Evolutionary conservation across 2,113 vertebrate genomes (phyloP), one percentile per base, ranked within the genome.

Genomic region (Platichthys stellatus): DNA sequence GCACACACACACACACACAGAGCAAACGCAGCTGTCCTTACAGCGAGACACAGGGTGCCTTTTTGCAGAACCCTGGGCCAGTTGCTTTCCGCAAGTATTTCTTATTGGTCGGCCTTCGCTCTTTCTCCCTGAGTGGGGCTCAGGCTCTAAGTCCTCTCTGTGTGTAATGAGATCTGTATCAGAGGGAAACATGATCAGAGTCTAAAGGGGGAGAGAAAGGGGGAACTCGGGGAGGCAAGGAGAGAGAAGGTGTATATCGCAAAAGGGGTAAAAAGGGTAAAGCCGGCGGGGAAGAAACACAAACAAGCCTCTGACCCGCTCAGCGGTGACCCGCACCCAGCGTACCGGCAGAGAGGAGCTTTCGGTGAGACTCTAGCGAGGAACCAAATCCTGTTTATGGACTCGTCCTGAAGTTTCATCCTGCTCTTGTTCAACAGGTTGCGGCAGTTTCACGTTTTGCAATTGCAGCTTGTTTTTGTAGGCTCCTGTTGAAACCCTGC

Each of bases 121-220:
- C 65, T 78, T 58, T 72, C 87, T 87, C 83, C 78, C 63, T 64
- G 85, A 90, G 87, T 86, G 72, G 73, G 81, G 84, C 88, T 92
- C 79, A 80, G 83, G 84, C 89, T 91, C 85, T 87, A 91, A 92
- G 91, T 89, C 88, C 85, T 85, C 87, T 87, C 87, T 87, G 84
- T 85, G 75, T 90, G 93, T 93, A 94, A 94, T 92, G 87, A 94
- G 92, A 94, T 94, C 92, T 89, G 84, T 92, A 93, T 94, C 92
- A 88, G 87, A 86, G 75, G 80, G 93, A 92, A 93, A 93, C 89
- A 77, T 74, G 92, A 93, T 92, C 90, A 85, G 53, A 92, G 89
- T 76, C 78, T n/a, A 64, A 77, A 81, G 76, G 74, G 67, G 66
- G 62, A 23, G 13, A 71, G 68, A 71, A 54, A 63, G 70, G 63